Conservation (phyloP, 1,140 invertebrate species). For the Leptinotarsa undecemlineata region DNA sequence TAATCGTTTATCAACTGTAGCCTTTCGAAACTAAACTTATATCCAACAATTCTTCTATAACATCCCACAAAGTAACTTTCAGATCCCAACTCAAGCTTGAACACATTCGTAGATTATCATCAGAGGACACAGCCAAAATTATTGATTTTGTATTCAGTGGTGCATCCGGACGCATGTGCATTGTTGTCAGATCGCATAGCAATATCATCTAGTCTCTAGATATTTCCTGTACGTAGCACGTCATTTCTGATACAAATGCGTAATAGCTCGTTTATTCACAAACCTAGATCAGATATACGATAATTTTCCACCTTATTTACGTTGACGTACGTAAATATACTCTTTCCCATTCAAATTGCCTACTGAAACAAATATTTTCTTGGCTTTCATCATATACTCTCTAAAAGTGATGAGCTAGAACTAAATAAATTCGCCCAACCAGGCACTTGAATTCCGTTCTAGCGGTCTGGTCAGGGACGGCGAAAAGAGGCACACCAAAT, state of each 20-base stretch:
- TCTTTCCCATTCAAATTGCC: too few relatives aligned
- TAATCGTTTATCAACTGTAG: too few relatives aligned
- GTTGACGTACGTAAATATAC: too few relatives aligned
- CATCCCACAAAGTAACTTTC: background rate
- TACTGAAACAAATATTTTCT: too few relatives aligned
- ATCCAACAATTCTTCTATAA: too few relatives aligned
- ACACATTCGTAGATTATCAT: background rate
- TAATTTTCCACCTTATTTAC: too few relatives aligned
- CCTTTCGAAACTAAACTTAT: too few relatives aligned
- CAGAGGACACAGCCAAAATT: conserved; percentile 23
- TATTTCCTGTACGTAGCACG: background rate
- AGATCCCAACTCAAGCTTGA: background rate
- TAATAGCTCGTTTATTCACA: background rate
- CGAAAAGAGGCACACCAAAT: conserved; percentile 31
- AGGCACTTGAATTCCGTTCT: background rate
- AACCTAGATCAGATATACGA: too few relatives aligned
- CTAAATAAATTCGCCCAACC: background rate
- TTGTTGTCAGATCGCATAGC: conserved; percentile 21
- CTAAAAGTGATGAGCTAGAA: background rate
- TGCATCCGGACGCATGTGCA: conserved; percentile 47
- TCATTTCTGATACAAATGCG: background rate
- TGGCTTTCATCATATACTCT: background rate
- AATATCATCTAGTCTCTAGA: background rate
- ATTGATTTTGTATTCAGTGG: conserved; percentile 48
- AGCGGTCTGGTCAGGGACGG: conserved; percentile 10